A percentile compares a stretch with the other conserved stretches of the same genome.
Conservation (phyloP, 64 coral and sea anemone genomes). For the Astreopora myriophthalma region DNA sequence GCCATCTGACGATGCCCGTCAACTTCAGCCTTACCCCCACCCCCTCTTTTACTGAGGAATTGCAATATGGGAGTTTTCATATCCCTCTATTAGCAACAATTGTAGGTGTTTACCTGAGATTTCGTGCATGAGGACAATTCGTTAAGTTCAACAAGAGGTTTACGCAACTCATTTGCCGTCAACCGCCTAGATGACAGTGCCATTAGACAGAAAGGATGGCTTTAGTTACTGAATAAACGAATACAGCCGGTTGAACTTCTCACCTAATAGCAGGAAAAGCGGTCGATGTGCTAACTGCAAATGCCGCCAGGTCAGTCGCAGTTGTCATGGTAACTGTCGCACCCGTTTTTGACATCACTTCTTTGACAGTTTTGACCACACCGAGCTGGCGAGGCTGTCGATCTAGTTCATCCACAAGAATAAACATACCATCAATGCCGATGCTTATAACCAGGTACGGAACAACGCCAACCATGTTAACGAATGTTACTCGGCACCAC, state of each 20-base stretch:
- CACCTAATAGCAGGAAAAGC: conserved; percentile 63
- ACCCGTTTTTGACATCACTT: conserved; percentile 67
- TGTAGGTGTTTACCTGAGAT: no score
- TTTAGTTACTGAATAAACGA: not conserved
- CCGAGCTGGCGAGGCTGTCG: conserved; percentile 18
- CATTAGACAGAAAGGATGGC: no score
- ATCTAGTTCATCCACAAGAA: conserved; percentile 79
- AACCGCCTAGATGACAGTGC: no score
- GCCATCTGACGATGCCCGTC: no score
- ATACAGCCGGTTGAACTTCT: not conserved
- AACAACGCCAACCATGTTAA: conserved; percentile 68
- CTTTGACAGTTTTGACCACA: conserved; percentile 49
- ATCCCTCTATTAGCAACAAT: no score
- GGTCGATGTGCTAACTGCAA: conserved; percentile 72
- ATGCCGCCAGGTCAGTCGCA: conserved; percentile 70
- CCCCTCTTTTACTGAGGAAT: no score
- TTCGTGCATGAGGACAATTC: no score
- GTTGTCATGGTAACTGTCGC: conserved; percentile 85
- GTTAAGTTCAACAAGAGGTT: no score
- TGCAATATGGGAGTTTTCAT: no score
- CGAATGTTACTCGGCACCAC: conserved; percentile 50
- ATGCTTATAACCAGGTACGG: conserved; percentile 68
- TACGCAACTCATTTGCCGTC: no score
- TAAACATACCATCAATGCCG: conserved; percentile 84
- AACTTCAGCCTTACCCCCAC: no score